These are phyloP conservation scores for Origma solitaria DNA, from an alignment of 2,113 vertebrate genomes.

Conservation along the genomic window DNA sequence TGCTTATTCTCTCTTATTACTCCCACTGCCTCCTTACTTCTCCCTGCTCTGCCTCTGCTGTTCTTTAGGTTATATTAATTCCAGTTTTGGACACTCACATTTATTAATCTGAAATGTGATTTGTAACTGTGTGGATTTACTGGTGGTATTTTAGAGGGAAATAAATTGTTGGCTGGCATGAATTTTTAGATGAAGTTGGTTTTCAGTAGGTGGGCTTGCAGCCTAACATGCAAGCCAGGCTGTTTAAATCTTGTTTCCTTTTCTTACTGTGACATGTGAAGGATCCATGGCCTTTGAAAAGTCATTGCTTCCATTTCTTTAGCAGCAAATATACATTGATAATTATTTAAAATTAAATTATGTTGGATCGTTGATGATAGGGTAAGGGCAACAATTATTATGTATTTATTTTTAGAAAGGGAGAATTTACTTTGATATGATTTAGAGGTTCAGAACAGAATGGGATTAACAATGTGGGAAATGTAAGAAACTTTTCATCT, in stretches of 20 bases:
- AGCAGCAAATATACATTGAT: background rate
- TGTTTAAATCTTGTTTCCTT: background rate
- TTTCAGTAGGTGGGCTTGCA: background rate
- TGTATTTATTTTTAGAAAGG: background rate
- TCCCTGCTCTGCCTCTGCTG: background rate
- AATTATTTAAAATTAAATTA: background rate
- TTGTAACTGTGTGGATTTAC: background rate
- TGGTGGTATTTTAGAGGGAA: background rate
- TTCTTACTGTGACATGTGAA: background rate
- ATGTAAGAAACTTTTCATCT: background rate
- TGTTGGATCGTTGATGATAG: background rate
- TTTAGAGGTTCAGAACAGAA: background rate
- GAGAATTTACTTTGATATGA: background rate
- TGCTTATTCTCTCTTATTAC: constrained; percentile 5
- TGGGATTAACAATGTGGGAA: background rate
- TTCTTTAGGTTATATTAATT: background rate
- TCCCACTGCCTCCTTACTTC: background rate
- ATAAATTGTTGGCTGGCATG: background rate
- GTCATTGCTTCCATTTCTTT: background rate
- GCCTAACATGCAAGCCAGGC: background rate
- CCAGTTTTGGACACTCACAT: background rate
- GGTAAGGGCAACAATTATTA: background rate
- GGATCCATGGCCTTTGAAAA: background rate
- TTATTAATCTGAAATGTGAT: background rate
- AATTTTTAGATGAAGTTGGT: background rate